Percentiles rank a stretch among this genome's conserved stretches.
Evolutionary conservation across 2,113 vertebrate species (phyloP).

Genomic region (Ameiurus melas): DNA sequence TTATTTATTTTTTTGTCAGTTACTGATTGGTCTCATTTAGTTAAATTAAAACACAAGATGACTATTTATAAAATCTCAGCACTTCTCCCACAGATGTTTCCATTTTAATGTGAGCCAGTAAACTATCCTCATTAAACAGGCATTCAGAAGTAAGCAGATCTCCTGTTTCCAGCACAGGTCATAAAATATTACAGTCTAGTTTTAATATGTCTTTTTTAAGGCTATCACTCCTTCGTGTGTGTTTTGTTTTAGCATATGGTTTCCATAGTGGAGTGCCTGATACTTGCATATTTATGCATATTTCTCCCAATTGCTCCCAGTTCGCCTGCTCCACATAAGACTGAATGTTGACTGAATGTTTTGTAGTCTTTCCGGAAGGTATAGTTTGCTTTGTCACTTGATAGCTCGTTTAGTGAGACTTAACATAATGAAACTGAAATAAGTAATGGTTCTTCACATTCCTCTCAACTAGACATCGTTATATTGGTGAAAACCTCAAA

Average conservation of each 20-base stretch:
- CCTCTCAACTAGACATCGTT: neutral
- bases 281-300: neutral
- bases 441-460: neutral
- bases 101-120: neutral
- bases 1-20: neutral
- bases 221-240: neutral
- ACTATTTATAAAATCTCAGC: neutral
- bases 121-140: conserved; percentile 8
- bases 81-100: neutral
- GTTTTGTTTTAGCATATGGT: neutral
- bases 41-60: neutral
- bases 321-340: neutral
- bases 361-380: neutral
- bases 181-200: conserved; percentile 15
- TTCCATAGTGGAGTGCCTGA: neutral
- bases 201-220: neutral
- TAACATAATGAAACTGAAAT: neutral
- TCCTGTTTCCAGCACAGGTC: neutral
- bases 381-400: neutral
- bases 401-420: neutral
- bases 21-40: neutral
- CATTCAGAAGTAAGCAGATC: conserved; percentile 2
- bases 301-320: neutral
- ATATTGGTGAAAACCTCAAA: neutral
- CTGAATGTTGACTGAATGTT: neutral